These are phyloP conservation scores for Vulpes lagopus DNA, from an alignment of 2,113 vertebrate species.

Conservation along the genomic window DNA sequence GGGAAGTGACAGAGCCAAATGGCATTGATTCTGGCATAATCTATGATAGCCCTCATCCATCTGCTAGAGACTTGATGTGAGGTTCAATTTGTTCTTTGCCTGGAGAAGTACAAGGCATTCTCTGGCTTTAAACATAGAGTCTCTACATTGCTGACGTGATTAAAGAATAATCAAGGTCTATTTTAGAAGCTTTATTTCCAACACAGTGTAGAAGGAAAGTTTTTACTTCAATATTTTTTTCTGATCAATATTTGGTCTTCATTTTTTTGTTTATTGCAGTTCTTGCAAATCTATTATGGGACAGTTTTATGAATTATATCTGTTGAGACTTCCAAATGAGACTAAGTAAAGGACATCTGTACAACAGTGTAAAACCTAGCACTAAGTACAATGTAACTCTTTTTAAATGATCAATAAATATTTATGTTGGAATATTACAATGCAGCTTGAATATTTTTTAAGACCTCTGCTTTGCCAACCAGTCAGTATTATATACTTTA, in stretches of 20 bases:
- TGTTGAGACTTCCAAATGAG: not conserved
- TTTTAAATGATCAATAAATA: slow-evolving; percentile 59
- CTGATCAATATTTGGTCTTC: not conserved
- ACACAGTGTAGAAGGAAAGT: not conserved
- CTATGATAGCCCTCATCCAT: fast-evolving
- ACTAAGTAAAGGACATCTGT: not conserved
- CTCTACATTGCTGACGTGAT: not conserved
- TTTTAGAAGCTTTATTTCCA: not conserved
- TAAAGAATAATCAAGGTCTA: not conserved
- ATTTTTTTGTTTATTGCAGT: not conserved
- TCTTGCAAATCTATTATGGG: not conserved
- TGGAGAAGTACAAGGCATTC: not conserved
- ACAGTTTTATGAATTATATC: not conserved
- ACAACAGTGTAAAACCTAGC: not conserved
- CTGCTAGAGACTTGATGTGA: not conserved
- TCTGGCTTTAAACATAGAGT: not conserved
- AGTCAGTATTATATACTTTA: not conserved
- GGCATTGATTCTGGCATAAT: slow-evolving; percentile 16
- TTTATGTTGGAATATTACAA: slow-evolving; percentile 37
- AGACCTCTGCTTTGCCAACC: not conserved
- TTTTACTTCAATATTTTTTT: slow-evolving; percentile 51
- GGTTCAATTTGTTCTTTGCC: not conserved
- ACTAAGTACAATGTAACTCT: not conserved
- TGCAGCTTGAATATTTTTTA: not conserved
- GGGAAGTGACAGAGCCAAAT: not conserved